Evolutionary conservation across 2,113 vertebrate genomes (phyloP).

Genomic region (Paratilapia polleni): DNA sequence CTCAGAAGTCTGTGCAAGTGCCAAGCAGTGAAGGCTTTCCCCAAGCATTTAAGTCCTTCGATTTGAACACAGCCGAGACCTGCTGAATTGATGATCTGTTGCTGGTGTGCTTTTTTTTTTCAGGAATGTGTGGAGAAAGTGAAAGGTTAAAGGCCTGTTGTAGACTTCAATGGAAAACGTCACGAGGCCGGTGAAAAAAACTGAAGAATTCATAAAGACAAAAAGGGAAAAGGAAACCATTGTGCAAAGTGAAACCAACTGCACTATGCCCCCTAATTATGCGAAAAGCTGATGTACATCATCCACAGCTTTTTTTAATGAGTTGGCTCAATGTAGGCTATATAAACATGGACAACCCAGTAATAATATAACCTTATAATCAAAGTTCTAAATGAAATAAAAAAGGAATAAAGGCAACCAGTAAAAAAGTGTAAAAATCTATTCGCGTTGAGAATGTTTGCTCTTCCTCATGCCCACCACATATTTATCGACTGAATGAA

Average conservation of each 20-base stretch:
- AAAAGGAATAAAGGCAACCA: background rate
- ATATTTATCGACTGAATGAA: background rate
- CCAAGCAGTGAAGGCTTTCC: background rate
- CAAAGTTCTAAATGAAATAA: background rate
- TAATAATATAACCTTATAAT: background rate
- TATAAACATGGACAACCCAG: background rate
- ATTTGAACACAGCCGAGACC: fast-evolving
- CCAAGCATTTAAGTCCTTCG: background rate
- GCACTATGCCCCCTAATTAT: background rate
- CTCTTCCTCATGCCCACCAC: background rate
- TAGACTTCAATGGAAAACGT: background rate
- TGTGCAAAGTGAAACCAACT: background rate
- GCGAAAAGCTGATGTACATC: fast-evolving
- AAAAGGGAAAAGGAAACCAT: background rate
- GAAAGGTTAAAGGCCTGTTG: background rate
- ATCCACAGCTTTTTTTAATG: background rate
- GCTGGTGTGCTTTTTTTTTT: background rate
- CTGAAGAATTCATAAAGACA: background rate
- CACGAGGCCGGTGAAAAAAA: background rate
- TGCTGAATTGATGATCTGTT: background rate
- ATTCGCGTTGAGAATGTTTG: background rate
- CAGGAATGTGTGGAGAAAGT: background rate
- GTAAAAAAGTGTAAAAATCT: background rate
- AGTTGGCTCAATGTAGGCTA: background rate
- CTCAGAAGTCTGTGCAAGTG: no score